Conservation (phyloP, 2,113 vertebrate species). For the Nerophis ophidion region DNA sequence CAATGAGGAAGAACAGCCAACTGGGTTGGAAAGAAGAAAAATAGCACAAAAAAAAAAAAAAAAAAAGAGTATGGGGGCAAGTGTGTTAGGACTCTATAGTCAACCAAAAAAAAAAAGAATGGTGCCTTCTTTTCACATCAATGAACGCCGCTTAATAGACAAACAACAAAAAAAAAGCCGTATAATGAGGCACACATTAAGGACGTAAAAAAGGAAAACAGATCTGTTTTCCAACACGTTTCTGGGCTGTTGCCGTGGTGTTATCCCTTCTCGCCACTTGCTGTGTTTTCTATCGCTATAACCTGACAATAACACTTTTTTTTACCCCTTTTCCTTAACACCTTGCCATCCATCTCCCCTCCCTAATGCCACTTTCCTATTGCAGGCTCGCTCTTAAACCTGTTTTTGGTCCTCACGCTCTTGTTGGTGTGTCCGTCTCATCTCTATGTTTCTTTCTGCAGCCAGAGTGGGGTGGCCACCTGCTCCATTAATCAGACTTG, state of each 20-base stretch:
- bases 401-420: slow-evolving; percentile 12
- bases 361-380: slow-evolving; percentile 9
- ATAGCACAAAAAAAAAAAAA: slow-evolving; percentile 18
- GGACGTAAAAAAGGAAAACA: neutral
- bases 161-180: slow-evolving; percentile 27
- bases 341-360: neutral
- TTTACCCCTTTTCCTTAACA: neutral
- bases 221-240: slow-evolving; percentile 12
- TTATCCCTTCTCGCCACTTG: neutral
- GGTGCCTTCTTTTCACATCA: slow-evolving; percentile 31
- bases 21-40: slow-evolving; percentile 12
- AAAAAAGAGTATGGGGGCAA: slow-evolving; percentile 10
- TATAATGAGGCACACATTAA: neutral
- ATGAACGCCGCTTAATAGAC: slow-evolving; percentile 37
- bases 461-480: slow-evolving; percentile 58
- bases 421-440: slow-evolving; percentile 42
- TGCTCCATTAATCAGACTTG: slow-evolving; percentile 66
- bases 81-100: slow-evolving; percentile 20
- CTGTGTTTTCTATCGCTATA: slow-evolving; percentile 4
- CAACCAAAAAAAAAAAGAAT: slow-evolving; percentile 43
- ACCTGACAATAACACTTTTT: neutral
- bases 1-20: slow-evolving; percentile 61
- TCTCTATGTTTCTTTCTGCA: slow-evolving; percentile 36
- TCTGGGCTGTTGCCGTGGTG: slow-evolving; percentile 2
- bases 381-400: slow-evolving; percentile 24